phyloP scores from a whole-genome alignment of 1,140 invertebrate genomes.

The Caenorhabditis elegans region WBcel235 BX284606.5:5149001-5149500 shows the following conservation, averaged over 20 bases:
- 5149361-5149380: neutral
- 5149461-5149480: conserved; percentile 4
- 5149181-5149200: neutral
- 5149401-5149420: neutral
- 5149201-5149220: neutral
- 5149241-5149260: neutral
- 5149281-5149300: neutral
- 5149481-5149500: neutral
- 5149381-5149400: neutral
- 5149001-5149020: neutral
- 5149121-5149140: neutral
- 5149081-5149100: neutral
- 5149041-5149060: neutral
- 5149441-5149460: neutral
- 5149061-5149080: no score
- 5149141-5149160: neutral
- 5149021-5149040: neutral
- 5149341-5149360: neutral
- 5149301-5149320: neutral
- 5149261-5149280: neutral
- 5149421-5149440: neutral
- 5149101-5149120: conserved; percentile 14
- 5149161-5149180: neutral
- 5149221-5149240: no score
- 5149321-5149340: neutral